Conservation (phyloP, 2,888 invertebrate species). For the Drosophila formosana region DNA sequence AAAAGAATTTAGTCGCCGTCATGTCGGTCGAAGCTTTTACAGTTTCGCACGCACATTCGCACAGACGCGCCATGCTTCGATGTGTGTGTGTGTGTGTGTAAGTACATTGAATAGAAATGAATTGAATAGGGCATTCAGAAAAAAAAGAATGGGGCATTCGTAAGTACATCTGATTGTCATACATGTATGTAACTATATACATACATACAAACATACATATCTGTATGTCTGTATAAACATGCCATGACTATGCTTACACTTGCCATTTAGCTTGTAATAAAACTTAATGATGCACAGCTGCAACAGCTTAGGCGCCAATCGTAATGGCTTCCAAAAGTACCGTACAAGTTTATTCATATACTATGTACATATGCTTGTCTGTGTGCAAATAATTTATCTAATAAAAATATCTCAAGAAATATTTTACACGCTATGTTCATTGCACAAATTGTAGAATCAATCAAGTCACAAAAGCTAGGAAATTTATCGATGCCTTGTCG, state of each 20-base stretch:
- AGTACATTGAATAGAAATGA: background rate
- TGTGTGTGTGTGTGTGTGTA: background rate
- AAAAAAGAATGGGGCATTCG: background rate
- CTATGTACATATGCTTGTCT: background rate
- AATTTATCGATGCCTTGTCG: too few relatives aligned
- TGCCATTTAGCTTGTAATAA: slow-evolving; percentile 25
- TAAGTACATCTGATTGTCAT: slow-evolving; percentile 2
- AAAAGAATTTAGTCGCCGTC: slow-evolving; percentile 80
- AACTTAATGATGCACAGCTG: slow-evolving; percentile 38
- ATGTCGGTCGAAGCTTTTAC: slow-evolving; percentile 61
- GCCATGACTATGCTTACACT: slow-evolving; percentile 26
- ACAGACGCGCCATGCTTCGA: background rate
- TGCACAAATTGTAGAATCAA: background rate
- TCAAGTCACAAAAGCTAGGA: background rate
- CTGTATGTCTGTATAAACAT: background rate
- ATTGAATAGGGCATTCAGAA: background rate
- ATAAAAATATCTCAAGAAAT: background rate
- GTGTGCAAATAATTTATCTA: too few relatives aligned
- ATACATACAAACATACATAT: too few relatives aligned
- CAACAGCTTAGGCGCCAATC: slow-evolving; percentile 30
- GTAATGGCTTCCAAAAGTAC: slow-evolving; percentile 21
- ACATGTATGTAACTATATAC: background rate
- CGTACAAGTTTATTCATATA: slow-evolving; percentile 6
- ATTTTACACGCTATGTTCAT: background rate
- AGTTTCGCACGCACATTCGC: slow-evolving; percentile 31